Evolutionary conservation across 64 coral and sea anemone genomes (phyloP), one percentile per base, ranked within the genome.

Genomic region (Catalaphyllia jardinei): DNA sequence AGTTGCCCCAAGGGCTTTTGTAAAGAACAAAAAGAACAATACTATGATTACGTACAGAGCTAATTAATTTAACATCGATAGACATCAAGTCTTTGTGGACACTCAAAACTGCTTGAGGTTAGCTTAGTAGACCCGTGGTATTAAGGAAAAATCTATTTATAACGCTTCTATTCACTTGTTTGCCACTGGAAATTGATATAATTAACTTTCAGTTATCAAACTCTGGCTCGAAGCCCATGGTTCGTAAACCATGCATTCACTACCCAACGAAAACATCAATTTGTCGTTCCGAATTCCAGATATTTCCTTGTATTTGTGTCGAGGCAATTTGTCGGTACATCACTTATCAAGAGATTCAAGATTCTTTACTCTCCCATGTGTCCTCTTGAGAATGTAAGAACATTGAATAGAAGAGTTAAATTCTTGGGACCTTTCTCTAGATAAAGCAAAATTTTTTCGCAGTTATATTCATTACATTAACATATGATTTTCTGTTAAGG

Each of bases 41-140:
- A 71, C 8, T 15, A 28, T 71, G 22, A 71, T 85, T 65, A 71
- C 81, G 62, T 67, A 71, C 38, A 51, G 42, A 46, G 81, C 10
- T 71, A 71, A 85, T 85, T 85, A 85, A 69, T 71, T 50, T 67
- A 27, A 22, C 15, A 29, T 71, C 8, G 81, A 71, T 28, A 85
- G 81, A 85, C 81, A 69, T 28, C 81, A 71, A n/a, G 81, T 71
- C 62, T 57, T 80, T 80, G 17, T 59, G 25, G 15, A 18, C 78
- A 60, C 54, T 60, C 62, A 24, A 80, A 61, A 46, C 27, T 55
- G 27, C 78, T 85, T 39, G 19, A 27, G 65, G 20, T 27, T n/a
- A 85, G 35, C 13, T 24, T 85, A 31, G 24, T 29, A 61, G 57
- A 31, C 54, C 19, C 18, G 27, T 29, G 29, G 31, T 20, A 39